These are phyloP conservation scores for Perizoma flavofasciatum DNA, from an alignment of 2,888 invertebrate species.

Conservation along the genomic window DNA sequence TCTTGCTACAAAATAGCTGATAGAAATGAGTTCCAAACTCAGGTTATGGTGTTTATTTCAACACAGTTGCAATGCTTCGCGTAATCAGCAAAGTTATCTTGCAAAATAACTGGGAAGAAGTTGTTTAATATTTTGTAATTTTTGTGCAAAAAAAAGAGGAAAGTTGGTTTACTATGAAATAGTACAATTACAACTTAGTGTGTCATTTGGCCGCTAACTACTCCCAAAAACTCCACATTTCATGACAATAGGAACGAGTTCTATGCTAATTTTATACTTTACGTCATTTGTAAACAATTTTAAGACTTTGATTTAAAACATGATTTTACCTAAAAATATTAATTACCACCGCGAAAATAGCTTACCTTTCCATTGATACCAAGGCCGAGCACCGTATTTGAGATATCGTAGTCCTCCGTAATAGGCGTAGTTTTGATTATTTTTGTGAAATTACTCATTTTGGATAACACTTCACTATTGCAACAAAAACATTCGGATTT, in stretches of 20 bases:
- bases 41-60: not conserved
- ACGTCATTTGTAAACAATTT: conserved; percentile 62
- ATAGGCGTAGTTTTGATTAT: conserved; percentile 91
- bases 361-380: conserved; percentile 97
- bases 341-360: conserved; percentile 29
- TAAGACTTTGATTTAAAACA: not conserved
- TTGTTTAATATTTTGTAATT: not conserved
- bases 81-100: not conserved
- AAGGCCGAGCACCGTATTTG: conserved; percentile 95
- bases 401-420: conserved; percentile 95
- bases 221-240: not conserved
- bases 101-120: not conserved
- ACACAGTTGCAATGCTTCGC: not conserved
- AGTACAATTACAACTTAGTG: not conserved
- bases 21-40: not conserved
- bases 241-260: conserved; percentile 24
- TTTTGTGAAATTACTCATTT: conserved; percentile 72
- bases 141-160: too few species aligned
- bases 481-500: conserved; percentile 43
- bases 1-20: not conserved
- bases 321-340: conserved; percentile 3
- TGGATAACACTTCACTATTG: conserved; percentile 39
- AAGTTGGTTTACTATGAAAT: not conserved
- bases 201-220: conserved; percentile 1
- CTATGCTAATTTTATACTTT: conserved; percentile 52